Percentiles rank a stretch among this genome's conserved stretches.
phyloP scores from a whole-genome alignment of 1,140 invertebrate genomes.

The Diorhabda elongata region DNA sequence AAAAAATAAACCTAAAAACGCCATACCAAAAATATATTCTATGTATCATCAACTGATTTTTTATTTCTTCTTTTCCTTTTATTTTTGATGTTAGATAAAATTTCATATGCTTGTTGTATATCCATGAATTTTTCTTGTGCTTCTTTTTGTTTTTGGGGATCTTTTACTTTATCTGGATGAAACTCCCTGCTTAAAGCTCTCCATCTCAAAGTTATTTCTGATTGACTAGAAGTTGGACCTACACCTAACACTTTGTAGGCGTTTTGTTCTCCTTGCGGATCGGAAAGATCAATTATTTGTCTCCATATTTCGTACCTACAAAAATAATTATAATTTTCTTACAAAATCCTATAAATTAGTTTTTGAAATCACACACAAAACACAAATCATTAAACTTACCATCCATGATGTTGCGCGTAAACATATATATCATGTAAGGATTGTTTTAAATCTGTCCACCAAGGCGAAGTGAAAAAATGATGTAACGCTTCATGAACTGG shows the following conservation, averaged over 20 bases:
- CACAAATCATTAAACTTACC: conserved; percentile 49
- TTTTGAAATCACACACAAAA: too few relatives aligned
- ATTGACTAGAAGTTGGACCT: conserved; percentile 69
- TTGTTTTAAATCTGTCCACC: conserved; percentile 70
- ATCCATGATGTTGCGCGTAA: conserved; percentile 38
- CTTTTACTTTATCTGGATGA: conserved; percentile 89
- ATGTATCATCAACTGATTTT: conserved; percentile 48
- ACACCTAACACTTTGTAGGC: conserved; percentile 81
- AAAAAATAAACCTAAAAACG: not conserved
- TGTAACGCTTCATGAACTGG: conserved; percentile 81
- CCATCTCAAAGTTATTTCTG: conserved; percentile 81
- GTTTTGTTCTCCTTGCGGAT: conserved; percentile 85
- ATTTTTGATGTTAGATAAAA: conserved; percentile 78
- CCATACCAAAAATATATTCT: not conserved
- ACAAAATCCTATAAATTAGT: too few relatives aligned
- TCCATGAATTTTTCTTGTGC: conserved; percentile 89
- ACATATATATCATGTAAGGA: conserved; percentile 62
- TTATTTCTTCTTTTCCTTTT: conserved; percentile 68
- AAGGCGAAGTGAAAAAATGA: conserved; percentile 87
- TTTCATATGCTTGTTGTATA: conserved; percentile 89
- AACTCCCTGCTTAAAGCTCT: conserved; percentile 76
- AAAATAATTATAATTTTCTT: conserved; percentile 3
- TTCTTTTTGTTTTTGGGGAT: conserved; percentile 55
- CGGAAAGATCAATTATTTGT: conserved; percentile 78
- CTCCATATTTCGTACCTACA: conserved; percentile 69